Conservation (phyloP, 92 coral and sea anemone species). For the Phenganax subtilis region DNA sequence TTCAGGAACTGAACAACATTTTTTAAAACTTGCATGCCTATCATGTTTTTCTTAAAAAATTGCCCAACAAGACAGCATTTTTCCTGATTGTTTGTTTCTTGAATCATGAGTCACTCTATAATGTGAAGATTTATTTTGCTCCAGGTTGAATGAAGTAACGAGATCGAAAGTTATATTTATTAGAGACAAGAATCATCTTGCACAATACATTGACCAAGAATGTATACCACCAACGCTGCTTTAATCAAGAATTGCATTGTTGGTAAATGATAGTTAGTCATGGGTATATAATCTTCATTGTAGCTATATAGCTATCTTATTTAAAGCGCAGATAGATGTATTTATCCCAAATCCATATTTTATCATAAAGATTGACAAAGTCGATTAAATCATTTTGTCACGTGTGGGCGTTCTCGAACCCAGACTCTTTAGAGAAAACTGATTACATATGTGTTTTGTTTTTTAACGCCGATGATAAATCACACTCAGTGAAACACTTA, state of each 20-base stretch:
- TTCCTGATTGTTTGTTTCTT: background rate
- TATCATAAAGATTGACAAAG: background rate
- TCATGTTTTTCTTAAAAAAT: no score
- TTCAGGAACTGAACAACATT: background rate
- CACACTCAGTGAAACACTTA: no score
- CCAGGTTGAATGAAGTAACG: slow-evolving; percentile 92
- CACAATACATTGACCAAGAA: slow-evolving; percentile 68
- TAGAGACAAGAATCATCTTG: slow-evolving; percentile 67
- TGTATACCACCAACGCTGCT: slow-evolving; percentile 56
- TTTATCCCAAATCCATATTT: background rate
- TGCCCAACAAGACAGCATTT: no score
- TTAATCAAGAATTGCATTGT: background rate
- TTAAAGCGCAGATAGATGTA: background rate
- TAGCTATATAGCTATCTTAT: background rate
- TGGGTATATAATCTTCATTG: background rate
- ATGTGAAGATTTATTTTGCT: slow-evolving; percentile 7
- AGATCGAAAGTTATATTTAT: slow-evolving; percentile 78
- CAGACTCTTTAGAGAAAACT: no score
- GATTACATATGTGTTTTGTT: no score
- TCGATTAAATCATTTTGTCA: no score
- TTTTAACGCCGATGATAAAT: no score
- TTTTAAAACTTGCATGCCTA: background rate
- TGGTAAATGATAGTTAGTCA: background rate
- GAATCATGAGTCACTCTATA: background rate
- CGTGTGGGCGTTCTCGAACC: no score